Evolutionary conservation across 1,140 invertebrate genomes (phyloP), one percentile per base, ranked within the genome.

Genomic region (Sitodiplosis mosellana): DNA sequence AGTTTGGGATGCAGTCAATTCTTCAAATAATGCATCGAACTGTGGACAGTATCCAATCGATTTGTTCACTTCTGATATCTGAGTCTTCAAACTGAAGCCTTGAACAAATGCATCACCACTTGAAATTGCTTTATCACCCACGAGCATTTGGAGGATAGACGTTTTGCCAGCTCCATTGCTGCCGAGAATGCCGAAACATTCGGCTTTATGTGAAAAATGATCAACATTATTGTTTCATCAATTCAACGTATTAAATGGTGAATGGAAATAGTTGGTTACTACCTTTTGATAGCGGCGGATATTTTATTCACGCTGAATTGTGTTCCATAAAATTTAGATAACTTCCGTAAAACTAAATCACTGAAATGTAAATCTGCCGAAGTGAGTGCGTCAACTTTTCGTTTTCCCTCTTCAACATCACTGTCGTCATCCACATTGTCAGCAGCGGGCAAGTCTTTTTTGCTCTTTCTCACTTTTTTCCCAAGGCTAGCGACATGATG

Each of bases 101-200:
- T 61, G 58, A 8, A 70, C 63, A 47, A 55, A 68, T 2, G 66
- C 69, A 20, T 67, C 60, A 10, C 69, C 69, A 40, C 57, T 62
- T 1, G 69, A 58, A 45, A 56, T 44, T 1, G 18, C n/a, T 38
- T 75, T 68, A 52, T 75, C 71, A 3, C 80, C 83, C 1, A 81
- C 84, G 21, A 85, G 55, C 74, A 85, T 81, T 58, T 77, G 77
- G 55, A 86, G 85, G 1, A 75, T 81, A 0, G 79, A 80, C 4
- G 81, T 80, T 62, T 85, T 81, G 2, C 76, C 80, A 11, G 81
- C 81, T 6, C 82, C 82, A 59, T 85, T 85, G 19, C 80, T 72
- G 1, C 86, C 85, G 4, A 88, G 67, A 8, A 90, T 61, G 33
- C 84, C 86, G 60, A 89, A 87, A 58, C 83, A 86, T 65, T 88